Evolutionary conservation across 2,888 invertebrate genomes (phyloP).

Genomic region (Tholera decimalis): DNA sequence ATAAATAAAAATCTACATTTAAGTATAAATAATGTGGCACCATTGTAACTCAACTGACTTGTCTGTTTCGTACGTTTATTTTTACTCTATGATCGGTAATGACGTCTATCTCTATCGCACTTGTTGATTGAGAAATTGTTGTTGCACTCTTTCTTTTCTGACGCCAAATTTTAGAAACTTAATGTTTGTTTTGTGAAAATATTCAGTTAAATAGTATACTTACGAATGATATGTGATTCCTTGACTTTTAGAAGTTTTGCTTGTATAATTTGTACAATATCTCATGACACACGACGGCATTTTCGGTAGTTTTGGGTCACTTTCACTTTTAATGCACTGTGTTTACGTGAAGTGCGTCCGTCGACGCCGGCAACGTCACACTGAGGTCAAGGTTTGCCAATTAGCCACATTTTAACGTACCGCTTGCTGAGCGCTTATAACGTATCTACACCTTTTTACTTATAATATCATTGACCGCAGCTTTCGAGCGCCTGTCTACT

Average conservation of each 20-base stretch:
- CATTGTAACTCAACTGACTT: constrained; percentile 8
- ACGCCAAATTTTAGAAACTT: background rate
- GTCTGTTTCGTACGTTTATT: constrained; percentile 1
- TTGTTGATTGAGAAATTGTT: background rate
- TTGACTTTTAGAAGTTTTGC: background rate
- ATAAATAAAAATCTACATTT: background rate
- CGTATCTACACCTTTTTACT: too few relatives aligned
- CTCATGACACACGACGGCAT: constrained; percentile 9
- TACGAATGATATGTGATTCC: too few relatives aligned
- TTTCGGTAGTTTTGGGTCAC: constrained; percentile 1
- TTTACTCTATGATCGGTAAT: constrained; percentile 11
- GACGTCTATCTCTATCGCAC: constrained; percentile 1
- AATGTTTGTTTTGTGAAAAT: background rate
- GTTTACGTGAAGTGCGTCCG: constrained; percentile 2
- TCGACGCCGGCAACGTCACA: background rate
- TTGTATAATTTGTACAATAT: constrained; percentile 5
- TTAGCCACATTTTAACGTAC: background rate
- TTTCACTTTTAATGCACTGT: background rate
- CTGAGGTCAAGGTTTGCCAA: background rate
- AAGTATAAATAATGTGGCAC: constrained; percentile 1
- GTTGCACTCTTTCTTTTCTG: background rate
- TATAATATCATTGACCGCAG: too few relatives aligned
- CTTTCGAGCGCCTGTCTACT: too few relatives aligned
- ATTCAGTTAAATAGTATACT: too few relatives aligned
- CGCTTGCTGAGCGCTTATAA: too few relatives aligned